Evolutionary conservation across 2,113 vertebrate genomes (phyloP), one percentile per base, ranked within the genome.

Genomic region (Herpetotheres cachinnans): DNA sequence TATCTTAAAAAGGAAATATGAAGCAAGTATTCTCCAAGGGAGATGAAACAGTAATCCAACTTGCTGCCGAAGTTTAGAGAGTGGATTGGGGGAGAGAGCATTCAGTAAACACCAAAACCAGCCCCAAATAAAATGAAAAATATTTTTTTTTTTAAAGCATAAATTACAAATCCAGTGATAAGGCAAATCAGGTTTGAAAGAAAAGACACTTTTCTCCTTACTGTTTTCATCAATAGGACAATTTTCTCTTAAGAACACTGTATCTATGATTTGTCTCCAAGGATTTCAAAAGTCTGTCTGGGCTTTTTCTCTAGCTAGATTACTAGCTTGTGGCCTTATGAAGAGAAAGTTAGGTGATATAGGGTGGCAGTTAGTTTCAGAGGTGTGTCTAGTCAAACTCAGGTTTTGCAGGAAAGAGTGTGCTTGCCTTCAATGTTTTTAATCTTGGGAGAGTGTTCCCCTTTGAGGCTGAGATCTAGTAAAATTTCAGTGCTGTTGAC

Each of bases 1-100:
- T 95, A 94, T 93, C 78, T 91, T 72, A 58, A 88, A 82, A 89
- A 82, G 78, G 36, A 92, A 97, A 94, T 82, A 93, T 17, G 34
- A 93, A 91, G 25, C 36, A 94, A 63, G 40, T 36, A 59, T 87
- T 86, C 92, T 94, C 84, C 17, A 58, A 54, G 62, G 61, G 26
- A 95, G 32, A 91, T 67, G 49, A 93, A 95, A 92, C 13, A 78
- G 22, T 25, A 80, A 91, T 70, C 66, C 62, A 72, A 91, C 70
- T 90, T 73, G 58, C 38, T 80, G 76, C 6, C 0, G 4, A 82
- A 76, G 77, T 96, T 87, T 59, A 70, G 40, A 84, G 56, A 40
- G 40, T 27, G 34, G 22, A 34, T 1, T 49, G 46, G 19, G 40
- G 49, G 25, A 82, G 36, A 80, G 5, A 80, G 9, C 25, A 50